Conservation (phyloP, 2,113 vertebrate genomes). For the Poecile atricapillus region DNA sequence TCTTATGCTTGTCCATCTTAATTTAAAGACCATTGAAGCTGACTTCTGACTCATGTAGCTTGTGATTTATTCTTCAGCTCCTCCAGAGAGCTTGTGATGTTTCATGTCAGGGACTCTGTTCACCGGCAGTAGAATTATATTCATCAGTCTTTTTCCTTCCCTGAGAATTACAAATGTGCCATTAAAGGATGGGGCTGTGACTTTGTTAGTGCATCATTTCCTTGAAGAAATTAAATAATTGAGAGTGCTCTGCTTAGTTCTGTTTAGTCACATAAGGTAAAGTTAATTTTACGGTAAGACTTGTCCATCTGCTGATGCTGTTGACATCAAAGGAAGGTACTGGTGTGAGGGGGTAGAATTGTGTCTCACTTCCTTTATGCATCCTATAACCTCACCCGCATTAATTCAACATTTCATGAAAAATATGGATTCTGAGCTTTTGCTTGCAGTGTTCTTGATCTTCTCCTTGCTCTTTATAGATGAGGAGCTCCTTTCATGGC, state of each 20-base stretch:
- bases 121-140: neutral
- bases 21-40: constrained; percentile 32
- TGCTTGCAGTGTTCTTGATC: neutral
- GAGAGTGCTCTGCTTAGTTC: neutral
- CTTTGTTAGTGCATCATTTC: constrained; percentile 49
- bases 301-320: neutral
- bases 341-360: neutral
- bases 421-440: neutral
- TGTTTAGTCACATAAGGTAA: neutral
- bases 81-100: neutral
- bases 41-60: constrained; percentile 44
- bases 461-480: neutral
- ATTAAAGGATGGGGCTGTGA: constrained; percentile 14
- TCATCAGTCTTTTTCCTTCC: constrained; percentile 5
- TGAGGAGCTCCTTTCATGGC: neutral
- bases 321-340: neutral
- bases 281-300: neutral
- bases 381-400: neutral
- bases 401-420: neutral
- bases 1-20: constrained; percentile 14
- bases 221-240: constrained; percentile 52
- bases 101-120: constrained; percentile 26
- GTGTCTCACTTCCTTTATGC: neutral
- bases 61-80: constrained; percentile 41
- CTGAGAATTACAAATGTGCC: constrained; percentile 7